Conservation (phyloP, 2,888 invertebrate species). For the Heliconius erato region DNA sequence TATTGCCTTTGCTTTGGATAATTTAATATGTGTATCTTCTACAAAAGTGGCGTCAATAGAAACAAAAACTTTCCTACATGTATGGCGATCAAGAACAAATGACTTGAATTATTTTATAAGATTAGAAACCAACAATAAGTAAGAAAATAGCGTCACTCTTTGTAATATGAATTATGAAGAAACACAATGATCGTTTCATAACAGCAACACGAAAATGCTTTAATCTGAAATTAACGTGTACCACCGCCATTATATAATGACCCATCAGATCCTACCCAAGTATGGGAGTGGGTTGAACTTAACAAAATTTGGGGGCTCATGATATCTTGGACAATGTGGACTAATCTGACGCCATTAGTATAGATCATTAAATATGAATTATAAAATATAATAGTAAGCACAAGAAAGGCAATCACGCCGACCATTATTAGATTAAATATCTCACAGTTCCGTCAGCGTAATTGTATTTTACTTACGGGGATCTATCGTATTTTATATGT, state of each 20-base stretch:
- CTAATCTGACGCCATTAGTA: constrained; percentile 82
- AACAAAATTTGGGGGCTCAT: constrained; percentile 62
- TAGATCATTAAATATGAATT: constrained; percentile 86
- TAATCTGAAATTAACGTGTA: constrained; percentile 85
- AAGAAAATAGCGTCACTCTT: constrained; percentile 68
- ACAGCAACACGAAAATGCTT: constrained; percentile 79
- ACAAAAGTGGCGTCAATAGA: not conserved
- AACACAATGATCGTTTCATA: constrained; percentile 79
- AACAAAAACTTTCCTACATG: not conserved
- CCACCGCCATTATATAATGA: constrained; percentile 63
- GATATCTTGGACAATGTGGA: constrained; percentile 62
- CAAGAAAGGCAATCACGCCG: constrained; percentile 81
- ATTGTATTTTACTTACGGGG: constrained; percentile 50
- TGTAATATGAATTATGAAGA: constrained; percentile 69
- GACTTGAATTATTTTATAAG: not conserved
- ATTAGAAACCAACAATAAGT: constrained; percentile 57
- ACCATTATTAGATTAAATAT: constrained; percentile 82
- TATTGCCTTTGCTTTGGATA: not conserved
- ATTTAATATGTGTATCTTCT: not conserved
- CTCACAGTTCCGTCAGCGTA: constrained; percentile 65
- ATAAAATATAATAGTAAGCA: constrained; percentile 84
- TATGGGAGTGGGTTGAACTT: constrained; percentile 36
- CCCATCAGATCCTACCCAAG: constrained; percentile 46
- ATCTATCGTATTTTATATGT: not conserved
- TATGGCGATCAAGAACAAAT: not conserved